Percentiles rank a stretch among this genome's conserved stretches.
These are phyloP conservation scores for Megaceryle alcyon DNA, from an alignment of 2,797 vertebrate genomes.

Conservation along the genomic window DNA sequence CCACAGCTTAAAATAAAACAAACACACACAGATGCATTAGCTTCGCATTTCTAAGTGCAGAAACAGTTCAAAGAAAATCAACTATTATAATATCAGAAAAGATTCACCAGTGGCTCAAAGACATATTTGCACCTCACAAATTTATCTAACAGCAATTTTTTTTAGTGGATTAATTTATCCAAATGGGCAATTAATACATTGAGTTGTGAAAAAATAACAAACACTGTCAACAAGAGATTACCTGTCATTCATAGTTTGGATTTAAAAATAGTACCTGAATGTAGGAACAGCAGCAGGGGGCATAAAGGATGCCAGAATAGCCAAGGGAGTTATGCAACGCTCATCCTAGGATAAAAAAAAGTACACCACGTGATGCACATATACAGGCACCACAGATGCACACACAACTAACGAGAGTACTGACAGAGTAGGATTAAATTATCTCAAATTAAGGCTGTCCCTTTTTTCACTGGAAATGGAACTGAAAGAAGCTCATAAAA, in stretches of 20 bases:
- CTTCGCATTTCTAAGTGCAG: background rate
- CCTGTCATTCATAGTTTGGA: background rate
- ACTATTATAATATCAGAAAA: background rate
- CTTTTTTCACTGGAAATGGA: background rate
- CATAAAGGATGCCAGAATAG: conserved; percentile 91
- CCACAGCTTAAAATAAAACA: conserved; percentile 81
- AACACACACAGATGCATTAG: background rate
- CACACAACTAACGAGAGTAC: background rate
- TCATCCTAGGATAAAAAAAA: conserved; percentile 82
- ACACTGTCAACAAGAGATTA: background rate
- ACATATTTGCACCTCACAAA: background rate
- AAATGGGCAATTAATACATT: background rate
- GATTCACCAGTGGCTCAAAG: background rate
- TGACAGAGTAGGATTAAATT: background rate
- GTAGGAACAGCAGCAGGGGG: conserved; percentile 85
- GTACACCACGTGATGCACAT: background rate
- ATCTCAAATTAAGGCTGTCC: background rate
- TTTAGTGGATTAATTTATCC: background rate
- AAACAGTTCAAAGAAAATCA: background rate
- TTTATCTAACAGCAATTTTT: background rate
- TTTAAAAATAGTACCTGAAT: conserved; percentile 84
- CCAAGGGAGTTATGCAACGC: conserved; percentile 83
- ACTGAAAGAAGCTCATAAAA: background rate
- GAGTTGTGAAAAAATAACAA: background rate
- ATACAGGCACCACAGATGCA: background rate